Percentiles rank a stretch among this genome's conserved stretches.
phyloP scores from a whole-genome alignment of 1,140 invertebrate species.

The Philopotamus ludificatus region DNA sequence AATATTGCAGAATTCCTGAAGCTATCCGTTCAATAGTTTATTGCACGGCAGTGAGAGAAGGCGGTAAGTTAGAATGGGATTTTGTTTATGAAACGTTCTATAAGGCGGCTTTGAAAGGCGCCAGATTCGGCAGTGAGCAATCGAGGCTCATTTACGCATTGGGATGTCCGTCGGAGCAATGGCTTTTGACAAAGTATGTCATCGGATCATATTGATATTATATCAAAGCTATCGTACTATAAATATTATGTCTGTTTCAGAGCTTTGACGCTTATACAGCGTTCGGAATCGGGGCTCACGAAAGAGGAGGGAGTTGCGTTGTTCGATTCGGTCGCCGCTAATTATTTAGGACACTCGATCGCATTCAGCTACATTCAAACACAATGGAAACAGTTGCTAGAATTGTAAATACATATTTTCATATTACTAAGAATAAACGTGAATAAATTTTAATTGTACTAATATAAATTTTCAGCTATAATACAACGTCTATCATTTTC shows the following conservation, averaged over 20 bases:
- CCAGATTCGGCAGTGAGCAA: neutral
- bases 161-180: conserved; percentile 19
- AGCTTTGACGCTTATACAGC: conserved; percentile 4
- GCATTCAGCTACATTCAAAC: conserved; percentile 12
- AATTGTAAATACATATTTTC: conserved; percentile 15
- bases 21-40: conserved; percentile 12
- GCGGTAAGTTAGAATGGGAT: conserved; percentile 17
- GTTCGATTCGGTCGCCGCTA: conserved; percentile 16
- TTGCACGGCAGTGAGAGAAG: conserved; percentile 14
- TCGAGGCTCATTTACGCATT: neutral
- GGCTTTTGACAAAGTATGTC: conserved; percentile 19
- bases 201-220: no score
- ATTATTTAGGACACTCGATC: conserved; percentile 18
- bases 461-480: conserved; percentile 17
- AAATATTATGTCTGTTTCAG: conserved; percentile 3
- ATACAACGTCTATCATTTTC: neutral
- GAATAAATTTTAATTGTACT: neutral
- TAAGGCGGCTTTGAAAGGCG: neutral
- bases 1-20: conserved; percentile 18
- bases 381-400: conserved; percentile 5
- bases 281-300: neutral
- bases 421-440: conserved; percentile 1
- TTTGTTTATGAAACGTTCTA: conserved; percentile 4
- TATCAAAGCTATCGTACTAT: no score
- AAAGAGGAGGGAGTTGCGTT: conserved; percentile 17